Conservation (phyloP, 2,797 vertebrate genomes). For the Spinibarbus caldwelli region DNA sequence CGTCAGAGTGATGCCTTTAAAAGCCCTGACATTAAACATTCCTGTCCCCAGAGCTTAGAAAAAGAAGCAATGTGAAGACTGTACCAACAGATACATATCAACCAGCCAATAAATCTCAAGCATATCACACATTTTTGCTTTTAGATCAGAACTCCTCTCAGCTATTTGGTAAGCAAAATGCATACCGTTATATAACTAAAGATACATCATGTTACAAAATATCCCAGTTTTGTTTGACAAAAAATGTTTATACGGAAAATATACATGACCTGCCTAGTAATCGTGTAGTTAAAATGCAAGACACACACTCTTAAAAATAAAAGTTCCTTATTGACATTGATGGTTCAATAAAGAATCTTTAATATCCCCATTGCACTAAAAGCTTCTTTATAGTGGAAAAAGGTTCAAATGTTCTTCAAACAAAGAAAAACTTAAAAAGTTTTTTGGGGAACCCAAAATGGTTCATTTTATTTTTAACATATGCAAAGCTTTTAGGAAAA, state of each 20-base stretch:
- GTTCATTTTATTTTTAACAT: neutral
- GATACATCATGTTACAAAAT: neutral
- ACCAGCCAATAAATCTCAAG: neutral
- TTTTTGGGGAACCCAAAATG: neutral
- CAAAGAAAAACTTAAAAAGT: neutral
- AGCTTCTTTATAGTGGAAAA: neutral
- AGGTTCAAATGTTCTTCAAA: neutral
- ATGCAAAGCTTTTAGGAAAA: constrained; percentile 8
- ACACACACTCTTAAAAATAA: constrained; percentile 6
- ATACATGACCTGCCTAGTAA: neutral
- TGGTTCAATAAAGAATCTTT: neutral
- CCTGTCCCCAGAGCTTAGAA: constrained; percentile 29
- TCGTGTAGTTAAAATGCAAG: neutral
- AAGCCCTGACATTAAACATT: constrained; percentile 45
- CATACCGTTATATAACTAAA: neutral
- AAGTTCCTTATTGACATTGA: neutral
- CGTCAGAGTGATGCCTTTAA: constrained; percentile 30
- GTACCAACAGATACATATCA: constrained; percentile 26
- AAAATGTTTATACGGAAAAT: neutral
- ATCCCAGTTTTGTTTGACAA: neutral
- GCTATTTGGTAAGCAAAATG: constrained; percentile 11
- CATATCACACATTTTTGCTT: neutral
- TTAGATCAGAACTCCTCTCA: neutral
- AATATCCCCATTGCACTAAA: neutral
- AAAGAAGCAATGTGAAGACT: neutral